Percentiles rank a stretch among this genome's conserved stretches.
Evolutionary conservation across 2,797 vertebrate genomes (phyloP).

Genomic region (Rhinogobio ventralis): DNA sequence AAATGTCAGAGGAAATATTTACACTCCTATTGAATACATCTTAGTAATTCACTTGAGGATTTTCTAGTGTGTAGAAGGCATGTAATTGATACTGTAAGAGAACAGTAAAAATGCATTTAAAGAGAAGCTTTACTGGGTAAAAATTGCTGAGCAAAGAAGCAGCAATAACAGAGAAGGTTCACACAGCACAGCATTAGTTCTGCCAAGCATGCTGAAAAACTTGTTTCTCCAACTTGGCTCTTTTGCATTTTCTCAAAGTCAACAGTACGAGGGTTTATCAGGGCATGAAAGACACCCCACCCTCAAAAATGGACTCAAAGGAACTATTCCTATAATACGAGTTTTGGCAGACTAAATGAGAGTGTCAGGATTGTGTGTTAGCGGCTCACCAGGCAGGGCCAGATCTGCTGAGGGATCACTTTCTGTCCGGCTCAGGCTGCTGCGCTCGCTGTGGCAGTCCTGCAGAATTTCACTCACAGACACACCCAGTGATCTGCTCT

Average conservation of each 20-base stretch:
- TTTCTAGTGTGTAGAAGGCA: not conserved
- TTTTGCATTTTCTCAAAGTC: conserved; percentile 43
- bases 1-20: not conserved
- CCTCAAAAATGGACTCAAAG: not conserved
- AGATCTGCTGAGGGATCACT: conserved; percentile 83
- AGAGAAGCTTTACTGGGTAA: not conserved
- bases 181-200: conserved; percentile 64
- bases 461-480: conserved; percentile 87
- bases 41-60: not conserved
- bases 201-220: conserved; percentile 44
- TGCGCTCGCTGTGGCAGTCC: conserved; percentile 85
- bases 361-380: not conserved
- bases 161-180: conserved; percentile 63
- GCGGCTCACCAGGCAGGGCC: conserved; percentile 87
- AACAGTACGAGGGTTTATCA: conserved; percentile 5
- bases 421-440: conserved; percentile 80
- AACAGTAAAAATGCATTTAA: conserved; percentile 7
- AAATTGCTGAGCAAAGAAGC: not conserved
- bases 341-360: not conserved
- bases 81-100: not conserved
- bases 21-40: not conserved
- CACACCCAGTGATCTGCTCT: conserved; percentile 75
- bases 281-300: not conserved
- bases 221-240: conserved; percentile 26
- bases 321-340: not conserved